These are phyloP conservation scores for Eristalis tenax DNA, from an alignment of 2,888 invertebrate species.

Conservation along the genomic window DNA sequence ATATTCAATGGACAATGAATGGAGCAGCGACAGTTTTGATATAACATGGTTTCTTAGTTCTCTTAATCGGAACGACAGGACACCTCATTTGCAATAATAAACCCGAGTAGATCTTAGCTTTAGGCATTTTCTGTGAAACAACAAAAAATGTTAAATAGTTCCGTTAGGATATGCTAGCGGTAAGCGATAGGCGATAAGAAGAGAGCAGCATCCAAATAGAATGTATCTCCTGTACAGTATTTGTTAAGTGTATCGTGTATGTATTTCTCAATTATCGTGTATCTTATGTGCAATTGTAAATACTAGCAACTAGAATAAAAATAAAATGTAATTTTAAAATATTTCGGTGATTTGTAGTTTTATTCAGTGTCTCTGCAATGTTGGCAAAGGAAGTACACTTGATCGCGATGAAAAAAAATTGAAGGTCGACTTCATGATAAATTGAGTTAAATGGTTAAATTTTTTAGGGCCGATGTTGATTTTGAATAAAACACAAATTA, in stretches of 20 bases:
- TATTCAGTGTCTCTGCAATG: too few relatives aligned
- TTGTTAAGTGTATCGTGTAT: slow-evolving; percentile 35
- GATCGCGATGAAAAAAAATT: too few relatives aligned
- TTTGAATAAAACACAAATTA: too few relatives aligned
- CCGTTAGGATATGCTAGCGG: neutral
- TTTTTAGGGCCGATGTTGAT: too few relatives aligned
- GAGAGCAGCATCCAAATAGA: slow-evolving; percentile 8
- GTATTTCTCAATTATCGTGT: slow-evolving; percentile 24
- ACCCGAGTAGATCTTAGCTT: slow-evolving; percentile 28
- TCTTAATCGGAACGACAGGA: slow-evolving; percentile 20
- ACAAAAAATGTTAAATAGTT: slow-evolving; percentile 42
- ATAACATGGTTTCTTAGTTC: slow-evolving; percentile 18
- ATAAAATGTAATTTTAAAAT: slow-evolving; percentile 47
- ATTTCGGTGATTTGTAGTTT: too few relatives aligned
- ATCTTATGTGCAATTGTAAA: slow-evolving; percentile 69
- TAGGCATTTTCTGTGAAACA: slow-evolving; percentile 37
- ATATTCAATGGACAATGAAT: slow-evolving; percentile 80
- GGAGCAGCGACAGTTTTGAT: neutral
- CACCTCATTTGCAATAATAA: slow-evolving; percentile 48
- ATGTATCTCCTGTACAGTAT: slow-evolving; percentile 54
- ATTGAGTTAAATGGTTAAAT: too few relatives aligned
- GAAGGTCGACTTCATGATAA: too few relatives aligned
- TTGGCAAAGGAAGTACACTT: too few relatives aligned
- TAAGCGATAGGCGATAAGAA: neutral
- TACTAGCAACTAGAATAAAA: slow-evolving; percentile 41